Evolutionary conservation across 2,888 invertebrate species (phyloP).

Genomic region (Hyppa rectilinea): DNA sequence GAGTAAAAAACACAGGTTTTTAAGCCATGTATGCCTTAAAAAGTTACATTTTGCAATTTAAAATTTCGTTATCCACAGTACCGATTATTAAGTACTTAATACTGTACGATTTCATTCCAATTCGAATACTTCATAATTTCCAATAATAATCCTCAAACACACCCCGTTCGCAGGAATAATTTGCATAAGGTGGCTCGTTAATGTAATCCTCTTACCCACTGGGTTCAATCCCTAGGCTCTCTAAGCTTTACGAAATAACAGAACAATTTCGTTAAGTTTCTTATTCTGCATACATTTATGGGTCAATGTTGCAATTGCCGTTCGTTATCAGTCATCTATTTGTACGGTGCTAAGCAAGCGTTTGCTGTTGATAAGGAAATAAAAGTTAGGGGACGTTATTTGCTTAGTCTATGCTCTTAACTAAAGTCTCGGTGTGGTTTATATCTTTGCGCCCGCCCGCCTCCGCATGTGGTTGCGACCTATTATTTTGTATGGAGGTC

Average conservation of each 20-base stretch:
- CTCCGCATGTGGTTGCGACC: too few species aligned
- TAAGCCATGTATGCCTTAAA: neutral
- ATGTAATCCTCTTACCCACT: slow-evolving; percentile 36
- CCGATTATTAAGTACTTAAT: neutral
- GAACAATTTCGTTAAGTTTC: slow-evolving; percentile 7
- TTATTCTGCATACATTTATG: neutral
- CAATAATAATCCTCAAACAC: slow-evolving; percentile 22
- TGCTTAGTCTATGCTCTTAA: neutral
- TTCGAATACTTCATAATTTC: slow-evolving; percentile 3
- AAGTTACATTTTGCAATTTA: neutral
- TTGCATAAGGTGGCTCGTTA: slow-evolving; percentile 22
- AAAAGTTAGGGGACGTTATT: neutral
- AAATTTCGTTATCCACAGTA: neutral
- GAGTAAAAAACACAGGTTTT: too few species aligned
- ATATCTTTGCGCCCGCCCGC: neutral
- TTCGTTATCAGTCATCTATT: neutral
- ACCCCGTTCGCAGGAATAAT: slow-evolving; percentile 10
- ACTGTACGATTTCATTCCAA: slow-evolving; percentile 5
- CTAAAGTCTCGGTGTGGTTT: neutral
- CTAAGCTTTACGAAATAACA: slow-evolving; percentile 1
- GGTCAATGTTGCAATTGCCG: neutral
- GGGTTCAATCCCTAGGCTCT: neutral
- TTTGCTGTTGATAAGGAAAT: neutral
- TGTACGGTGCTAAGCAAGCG: neutral
- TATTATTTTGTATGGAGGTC: neutral